phyloP scores from a whole-genome alignment of 1,140 invertebrate species.

The Piezodorus guildinii region DNA sequence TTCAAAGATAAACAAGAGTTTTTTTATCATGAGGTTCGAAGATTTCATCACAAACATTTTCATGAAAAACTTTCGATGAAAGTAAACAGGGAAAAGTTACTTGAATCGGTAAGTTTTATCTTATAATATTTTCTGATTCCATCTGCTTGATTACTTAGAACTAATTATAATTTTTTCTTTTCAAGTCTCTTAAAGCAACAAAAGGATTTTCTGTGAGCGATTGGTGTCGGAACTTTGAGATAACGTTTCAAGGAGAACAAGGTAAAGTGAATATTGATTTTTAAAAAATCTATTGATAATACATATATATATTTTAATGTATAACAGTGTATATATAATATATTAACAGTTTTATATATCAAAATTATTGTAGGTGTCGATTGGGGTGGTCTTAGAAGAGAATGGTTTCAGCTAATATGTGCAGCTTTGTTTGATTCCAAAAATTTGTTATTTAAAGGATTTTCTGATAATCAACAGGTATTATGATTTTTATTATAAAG shows the following conservation, averaged over 20 bases:
- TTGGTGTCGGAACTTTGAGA: constrained; percentile 89
- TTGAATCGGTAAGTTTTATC: constrained; percentile 52
- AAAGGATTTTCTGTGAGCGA: constrained; percentile 67
- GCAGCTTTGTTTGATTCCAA: constrained; percentile 73
- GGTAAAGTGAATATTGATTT: constrained; percentile 40
- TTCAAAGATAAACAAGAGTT: constrained; percentile 93
- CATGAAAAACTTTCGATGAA: constrained; percentile 75
- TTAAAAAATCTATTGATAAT: not conserved
- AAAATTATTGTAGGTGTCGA: constrained; percentile 56
- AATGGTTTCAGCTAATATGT: constrained; percentile 89
- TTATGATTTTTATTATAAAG: not conserved
- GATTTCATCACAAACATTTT: constrained; percentile 70
- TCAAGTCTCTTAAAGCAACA: constrained; percentile 67
- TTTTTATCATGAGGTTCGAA: constrained; percentile 85
- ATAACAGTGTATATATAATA: too few species aligned
- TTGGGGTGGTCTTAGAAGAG: constrained; percentile 82
- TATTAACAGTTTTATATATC: not conserved
- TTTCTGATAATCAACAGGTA: constrained; percentile 65
- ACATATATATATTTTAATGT: too few species aligned
- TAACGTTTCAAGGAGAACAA: constrained; percentile 82
- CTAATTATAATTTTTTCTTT: constrained; percentile 23
- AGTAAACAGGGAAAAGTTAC: constrained; percentile 63
- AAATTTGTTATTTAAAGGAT: constrained; percentile 69
- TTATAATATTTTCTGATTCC: too few species aligned
- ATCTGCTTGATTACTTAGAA: not conserved